Base-by-base conservation (phyloP, 2,113 vertebrate species). In the Nothobranchius kuhntae region DNA sequence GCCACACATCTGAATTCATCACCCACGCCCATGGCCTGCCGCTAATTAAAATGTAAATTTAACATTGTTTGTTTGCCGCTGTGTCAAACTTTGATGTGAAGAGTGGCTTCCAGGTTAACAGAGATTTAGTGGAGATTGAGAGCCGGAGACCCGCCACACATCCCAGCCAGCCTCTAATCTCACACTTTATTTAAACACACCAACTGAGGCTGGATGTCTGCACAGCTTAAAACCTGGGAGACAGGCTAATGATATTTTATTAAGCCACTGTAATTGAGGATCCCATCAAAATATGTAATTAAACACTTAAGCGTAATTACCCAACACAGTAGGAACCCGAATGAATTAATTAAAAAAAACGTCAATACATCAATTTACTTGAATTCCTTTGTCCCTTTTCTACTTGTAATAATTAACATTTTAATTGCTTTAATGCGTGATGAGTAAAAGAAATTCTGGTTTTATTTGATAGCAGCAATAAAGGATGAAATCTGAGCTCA, bases 271-370 rank as follows among this genome's bases (percentile, higher is more conserved):
- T 96, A 95, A 95, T 96, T 95, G 95, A 96, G 95, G 94, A 93
- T 91, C 93, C 91, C 94, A 93, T 94, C 93, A 94, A 95, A 96
- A 95, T 96, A 95, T 94, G 94, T 95, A 94, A 96, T 96, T 95
- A 96, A 96, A 94, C 95, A 95, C 95, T 95, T 93, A 93, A 93
- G 92, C 91, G 90, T 94, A 94, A 94, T 95, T 94, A 95, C 94
- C 91, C 92, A 88, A 87, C 94, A 92, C 95, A 95, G 94, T 94
- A 91, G 86, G 92, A 93, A 83, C 93, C 91, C 89, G 86, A 93
- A 94, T 93, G 93, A 96, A 94, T 96, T 96, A 95, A 95, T 95
- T 95, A 93, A 90, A 93, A 21, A 92, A 95, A 92, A 93, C 80
- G 93, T 88, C 89, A 92, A 95, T 95, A 94, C 93, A 95, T 95